A percentile compares a stretch with the other conserved stretches of the same genome.
Conservation (phyloP, 2,888 invertebrate genomes). For the Lampropteryx suffumata region DNA sequence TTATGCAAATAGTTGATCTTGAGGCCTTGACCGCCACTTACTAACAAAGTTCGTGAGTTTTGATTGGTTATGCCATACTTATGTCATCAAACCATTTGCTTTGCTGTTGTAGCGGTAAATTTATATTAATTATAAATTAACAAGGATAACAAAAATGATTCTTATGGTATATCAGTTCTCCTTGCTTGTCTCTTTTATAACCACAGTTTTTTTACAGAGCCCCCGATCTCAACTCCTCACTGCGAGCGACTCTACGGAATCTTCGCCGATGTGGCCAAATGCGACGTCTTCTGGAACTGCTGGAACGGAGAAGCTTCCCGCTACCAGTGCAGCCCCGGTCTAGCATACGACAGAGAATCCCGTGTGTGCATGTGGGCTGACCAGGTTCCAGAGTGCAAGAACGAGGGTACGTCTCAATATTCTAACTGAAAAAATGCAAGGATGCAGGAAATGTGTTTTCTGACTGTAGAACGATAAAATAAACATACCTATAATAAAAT, state of each 20-base stretch:
- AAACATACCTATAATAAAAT: too few species aligned
- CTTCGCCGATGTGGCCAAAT: constrained; percentile 93
- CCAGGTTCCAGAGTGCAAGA: constrained; percentile 95
- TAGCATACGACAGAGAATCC: constrained; percentile 96
- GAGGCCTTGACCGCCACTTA: constrained; percentile 56
- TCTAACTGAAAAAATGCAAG: not conserved
- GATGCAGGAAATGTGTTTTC: too few species aligned
- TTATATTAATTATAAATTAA: too few species aligned
- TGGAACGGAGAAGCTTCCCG: constrained; percentile 97
- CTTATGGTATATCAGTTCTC: too few species aligned
- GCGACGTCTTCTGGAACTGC: constrained; percentile 98
- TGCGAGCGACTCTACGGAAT: constrained; percentile 95
- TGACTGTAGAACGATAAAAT: too few species aligned
- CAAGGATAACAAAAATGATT: too few species aligned
- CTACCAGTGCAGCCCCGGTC: constrained; percentile 96
- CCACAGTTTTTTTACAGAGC: constrained; percentile 81
- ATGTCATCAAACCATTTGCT: too few species aligned
- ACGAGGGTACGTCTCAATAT: constrained; percentile 86
- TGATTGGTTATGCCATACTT: too few species aligned
- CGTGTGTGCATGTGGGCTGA: constrained; percentile 98
- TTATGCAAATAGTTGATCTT: constrained; percentile 46
- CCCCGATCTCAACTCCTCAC: constrained; percentile 92
- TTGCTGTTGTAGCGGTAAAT: too few species aligned
- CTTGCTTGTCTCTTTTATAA: not conserved
- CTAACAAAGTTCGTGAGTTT: not conserved